Conservation (phyloP, 2,888 invertebrate species). For the Eupithecia abbreviata region DNA sequence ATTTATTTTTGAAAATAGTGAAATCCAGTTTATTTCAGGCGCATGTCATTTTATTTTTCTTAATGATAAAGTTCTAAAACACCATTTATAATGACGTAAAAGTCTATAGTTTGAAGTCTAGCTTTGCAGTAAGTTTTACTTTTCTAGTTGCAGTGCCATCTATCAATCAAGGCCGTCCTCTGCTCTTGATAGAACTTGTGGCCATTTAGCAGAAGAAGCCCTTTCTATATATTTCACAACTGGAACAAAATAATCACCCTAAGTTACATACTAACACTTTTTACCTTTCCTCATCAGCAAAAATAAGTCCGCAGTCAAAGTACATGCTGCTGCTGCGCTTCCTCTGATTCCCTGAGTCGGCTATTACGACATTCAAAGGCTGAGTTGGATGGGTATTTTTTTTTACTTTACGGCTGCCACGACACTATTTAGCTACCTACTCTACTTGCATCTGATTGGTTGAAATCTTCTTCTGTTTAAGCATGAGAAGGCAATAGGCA, state of each 20-base stretch:
- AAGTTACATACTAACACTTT: not conserved
- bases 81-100: slow-evolving; percentile 25
- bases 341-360: not conserved
- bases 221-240: not conserved
- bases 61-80: slow-evolving; percentile 38
- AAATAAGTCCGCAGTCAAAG: not conserved
- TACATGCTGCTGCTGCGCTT: not conserved
- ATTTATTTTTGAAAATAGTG: not conserved
- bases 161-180: not conserved
- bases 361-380: not conserved
- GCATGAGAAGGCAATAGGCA: not conserved
- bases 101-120: slow-evolving; percentile 37
- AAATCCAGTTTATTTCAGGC: not conserved
- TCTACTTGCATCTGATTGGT: not conserved
- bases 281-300: not conserved
- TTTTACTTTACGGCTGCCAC: not conserved
- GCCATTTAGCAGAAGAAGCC: not conserved
- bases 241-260: not conserved
- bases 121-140: slow-evolving; percentile 46
- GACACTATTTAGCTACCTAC: not conserved
- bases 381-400: not conserved
- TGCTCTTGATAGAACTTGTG: not conserved
- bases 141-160: slow-evolving; percentile 42
- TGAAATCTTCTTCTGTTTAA: not conserved
- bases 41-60: not conserved